Conservation (phyloP, 2,888 invertebrate genomes). For the Tachina fera region DNA sequence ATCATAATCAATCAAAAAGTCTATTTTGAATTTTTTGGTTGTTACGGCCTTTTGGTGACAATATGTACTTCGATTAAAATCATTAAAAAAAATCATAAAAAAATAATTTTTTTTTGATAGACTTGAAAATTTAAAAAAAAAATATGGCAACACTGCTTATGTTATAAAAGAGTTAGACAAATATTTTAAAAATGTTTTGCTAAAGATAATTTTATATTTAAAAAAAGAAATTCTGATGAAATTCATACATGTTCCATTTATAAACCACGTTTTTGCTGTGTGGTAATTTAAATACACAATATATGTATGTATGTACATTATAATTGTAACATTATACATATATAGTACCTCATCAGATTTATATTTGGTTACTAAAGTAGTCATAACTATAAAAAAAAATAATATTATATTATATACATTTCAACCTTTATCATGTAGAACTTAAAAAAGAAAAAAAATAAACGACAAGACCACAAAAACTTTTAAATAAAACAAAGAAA, state of each 20-base stretch:
- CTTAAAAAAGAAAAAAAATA: conserved; percentile 16
- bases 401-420: neutral
- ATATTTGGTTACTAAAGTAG: conserved; percentile 10
- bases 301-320: neutral
- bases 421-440: conserved; percentile 31
- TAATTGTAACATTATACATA: conserved; percentile 33
- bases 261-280: neutral
- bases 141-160: no score
- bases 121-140: no score
- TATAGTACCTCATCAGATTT: neutral
- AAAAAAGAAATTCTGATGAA: no score
- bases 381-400: conserved; percentile 16
- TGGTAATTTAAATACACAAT: neutral
- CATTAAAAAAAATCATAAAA: no score
- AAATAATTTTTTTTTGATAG: no score
- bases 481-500: conserved; percentile 18
- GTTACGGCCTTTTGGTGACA: no score
- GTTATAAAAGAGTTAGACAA: neutral
- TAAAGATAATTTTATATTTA: no score
- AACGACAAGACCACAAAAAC: conserved; percentile 34
- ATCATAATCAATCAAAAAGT: no score
- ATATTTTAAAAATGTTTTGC: neutral
- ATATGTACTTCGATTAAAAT: no score
- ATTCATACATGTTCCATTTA: neutral
- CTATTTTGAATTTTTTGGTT: no score